phyloP scores from a whole-genome alignment of 2,888 invertebrate genomes.

The Scaeva pyrastri region DNA sequence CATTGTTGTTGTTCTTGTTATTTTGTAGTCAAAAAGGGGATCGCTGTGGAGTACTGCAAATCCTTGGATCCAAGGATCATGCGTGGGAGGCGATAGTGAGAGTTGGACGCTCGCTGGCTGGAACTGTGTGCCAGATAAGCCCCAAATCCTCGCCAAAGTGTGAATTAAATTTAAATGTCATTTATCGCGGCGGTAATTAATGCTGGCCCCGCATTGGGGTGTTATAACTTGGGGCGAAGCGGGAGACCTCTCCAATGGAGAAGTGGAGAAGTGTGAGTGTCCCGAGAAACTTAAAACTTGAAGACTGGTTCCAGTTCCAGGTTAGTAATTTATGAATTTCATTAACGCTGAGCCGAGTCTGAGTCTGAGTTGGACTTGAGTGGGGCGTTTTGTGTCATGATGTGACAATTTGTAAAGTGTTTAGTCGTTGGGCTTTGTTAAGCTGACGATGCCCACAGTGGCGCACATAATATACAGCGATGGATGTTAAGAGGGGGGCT shows the following conservation, averaged over 20 bases:
- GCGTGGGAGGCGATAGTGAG: conserved; percentile 66
- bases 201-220: conserved; percentile 59
- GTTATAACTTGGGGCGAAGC: conserved; percentile 46
- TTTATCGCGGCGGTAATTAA: conserved; percentile 77
- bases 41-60: neutral
- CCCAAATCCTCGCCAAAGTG: conserved; percentile 75
- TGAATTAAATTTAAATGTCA: conserved; percentile 77
- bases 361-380: no score
- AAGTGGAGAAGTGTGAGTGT: neutral
- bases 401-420: conserved; percentile 73
- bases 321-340: conserved; percentile 74
- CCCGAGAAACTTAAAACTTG: neutral
- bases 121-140: conserved; percentile 63
- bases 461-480: neutral
- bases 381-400: conserved; percentile 73
- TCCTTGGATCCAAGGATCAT: conserved; percentile 63
- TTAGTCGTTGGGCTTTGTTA: conserved; percentile 57
- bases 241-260: conserved; percentile 8
- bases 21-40: neutral
- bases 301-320: conserved; percentile 55
- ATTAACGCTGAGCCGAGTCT: conserved; percentile 67
- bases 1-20: neutral
- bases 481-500: neutral
- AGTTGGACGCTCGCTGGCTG: conserved; percentile 53
- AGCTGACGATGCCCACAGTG: conserved; percentile 9